Percentiles rank a stretch among this genome's conserved stretches.
Evolutionary conservation across 1,140 invertebrate species (phyloP).

Genomic region (Euura saliciscinereae): DNA sequence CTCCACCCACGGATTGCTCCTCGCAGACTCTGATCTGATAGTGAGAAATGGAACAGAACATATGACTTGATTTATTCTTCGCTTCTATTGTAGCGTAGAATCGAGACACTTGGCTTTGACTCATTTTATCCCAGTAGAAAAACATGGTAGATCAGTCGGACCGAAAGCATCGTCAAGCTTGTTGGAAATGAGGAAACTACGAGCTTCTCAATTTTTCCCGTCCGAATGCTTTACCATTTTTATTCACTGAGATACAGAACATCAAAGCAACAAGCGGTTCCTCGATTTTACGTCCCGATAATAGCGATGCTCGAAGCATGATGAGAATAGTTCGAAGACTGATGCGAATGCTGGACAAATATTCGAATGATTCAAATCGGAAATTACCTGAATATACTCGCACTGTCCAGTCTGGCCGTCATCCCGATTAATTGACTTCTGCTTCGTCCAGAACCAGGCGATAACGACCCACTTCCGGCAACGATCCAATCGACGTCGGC

Average conservation of each 20-base stretch:
- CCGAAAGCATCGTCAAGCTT: too few relatives aligned
- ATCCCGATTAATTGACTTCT: slow-evolving; percentile 44
- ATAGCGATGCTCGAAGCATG: slow-evolving; percentile 2
- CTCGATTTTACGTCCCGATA: not conserved
- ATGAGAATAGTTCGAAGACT: not conserved
- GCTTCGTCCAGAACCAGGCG: slow-evolving; percentile 56
- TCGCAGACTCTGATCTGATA: slow-evolving; percentile 26
- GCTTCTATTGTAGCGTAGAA: too few relatives aligned
- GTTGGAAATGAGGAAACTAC: too few relatives aligned
- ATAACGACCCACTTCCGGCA: slow-evolving; percentile 66
- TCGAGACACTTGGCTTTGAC: too few relatives aligned
- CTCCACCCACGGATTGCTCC: slow-evolving; percentile 26
- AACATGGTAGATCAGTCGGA: too few relatives aligned
- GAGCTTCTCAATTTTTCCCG: too few relatives aligned
- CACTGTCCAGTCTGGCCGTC: slow-evolving; percentile 35
- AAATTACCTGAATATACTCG: slow-evolving; percentile 33
- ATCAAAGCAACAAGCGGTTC: not conserved
- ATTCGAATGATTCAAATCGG: not conserved
- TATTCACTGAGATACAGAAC: too few relatives aligned
- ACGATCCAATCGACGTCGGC: slow-evolving; percentile 77
- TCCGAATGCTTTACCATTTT: too few relatives aligned
- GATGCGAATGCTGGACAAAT: too few relatives aligned
- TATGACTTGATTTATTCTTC: too few relatives aligned
- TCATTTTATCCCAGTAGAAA: too few relatives aligned
- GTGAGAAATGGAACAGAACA: not conserved